Conservation (phyloP, 2,888 invertebrate genomes). For the Dascillus cervinus region DNA sequence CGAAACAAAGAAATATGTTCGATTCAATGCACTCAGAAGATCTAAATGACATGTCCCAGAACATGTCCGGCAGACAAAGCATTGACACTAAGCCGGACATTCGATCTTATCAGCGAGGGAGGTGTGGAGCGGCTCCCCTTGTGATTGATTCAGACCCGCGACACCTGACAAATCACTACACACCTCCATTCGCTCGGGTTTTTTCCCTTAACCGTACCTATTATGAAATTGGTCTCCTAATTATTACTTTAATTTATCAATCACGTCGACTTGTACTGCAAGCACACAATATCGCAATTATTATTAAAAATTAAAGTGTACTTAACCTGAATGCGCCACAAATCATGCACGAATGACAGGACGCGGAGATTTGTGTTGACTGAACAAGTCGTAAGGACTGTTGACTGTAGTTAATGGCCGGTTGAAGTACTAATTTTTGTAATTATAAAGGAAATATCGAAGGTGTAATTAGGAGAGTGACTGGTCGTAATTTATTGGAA, state of each 20-base stretch:
- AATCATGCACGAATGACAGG: constrained; percentile 7
- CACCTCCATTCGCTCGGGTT: too few species aligned
- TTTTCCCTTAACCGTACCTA: too few species aligned
- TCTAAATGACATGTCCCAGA: constrained; percentile 10
- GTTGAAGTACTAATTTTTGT: too few species aligned
- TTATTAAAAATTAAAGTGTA: constrained; percentile 15
- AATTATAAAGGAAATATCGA: too few species aligned
- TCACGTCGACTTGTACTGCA: constrained; percentile 9
- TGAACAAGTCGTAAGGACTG: constrained; percentile 7
- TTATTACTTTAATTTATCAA: too few species aligned
- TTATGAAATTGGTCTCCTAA: too few species aligned
- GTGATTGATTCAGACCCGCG: constrained; percentile 13
- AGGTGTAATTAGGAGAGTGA: too few species aligned
- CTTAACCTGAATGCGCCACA: constrained; percentile 10
- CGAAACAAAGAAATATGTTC: too few species aligned
- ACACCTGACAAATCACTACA: constrained; percentile 12
- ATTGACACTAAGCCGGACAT: constrained; percentile 7
- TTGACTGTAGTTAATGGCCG: constrained; percentile 6
- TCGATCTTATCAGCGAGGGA: constrained; percentile 8
- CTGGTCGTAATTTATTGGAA: too few species aligned
- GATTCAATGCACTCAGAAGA: too few species aligned
- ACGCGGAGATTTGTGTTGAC: constrained; percentile 9
- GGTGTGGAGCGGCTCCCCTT: constrained; percentile 10
- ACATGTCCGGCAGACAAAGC: constrained; percentile 8
- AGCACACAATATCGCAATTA: constrained; percentile 22